These are phyloP conservation scores for Melanotaenia parkinsoni DNA, from an alignment of 2,797 vertebrate species.

Conservation along the genomic window DNA sequence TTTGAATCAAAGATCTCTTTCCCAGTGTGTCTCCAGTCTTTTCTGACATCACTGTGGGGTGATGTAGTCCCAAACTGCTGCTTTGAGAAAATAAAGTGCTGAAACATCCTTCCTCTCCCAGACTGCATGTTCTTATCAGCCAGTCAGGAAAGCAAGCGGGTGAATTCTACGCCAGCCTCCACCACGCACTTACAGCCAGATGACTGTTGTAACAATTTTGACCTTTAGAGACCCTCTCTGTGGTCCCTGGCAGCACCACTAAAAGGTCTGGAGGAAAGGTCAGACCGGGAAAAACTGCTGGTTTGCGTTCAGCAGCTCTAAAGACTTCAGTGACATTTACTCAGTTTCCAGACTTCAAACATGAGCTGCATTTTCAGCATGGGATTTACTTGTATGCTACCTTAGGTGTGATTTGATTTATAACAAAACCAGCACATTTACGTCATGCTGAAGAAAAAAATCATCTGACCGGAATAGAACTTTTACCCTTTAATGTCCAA, in stretches of 20 bases:
- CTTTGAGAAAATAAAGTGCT: slow-evolving; percentile 12
- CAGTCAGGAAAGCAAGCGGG: not conserved
- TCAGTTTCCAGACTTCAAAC: not conserved
- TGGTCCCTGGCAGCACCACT: not conserved
- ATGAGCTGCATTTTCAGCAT: too few relatives aligned
- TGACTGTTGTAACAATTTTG: not conserved
- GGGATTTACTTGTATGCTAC: not conserved
- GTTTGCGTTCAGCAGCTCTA: not conserved
- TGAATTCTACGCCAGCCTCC: not conserved
- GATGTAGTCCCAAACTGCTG: slow-evolving; percentile 1
- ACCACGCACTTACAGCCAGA: not conserved
- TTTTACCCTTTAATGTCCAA: too few relatives aligned
- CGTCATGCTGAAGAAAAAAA: too few relatives aligned
- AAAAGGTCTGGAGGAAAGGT: not conserved
- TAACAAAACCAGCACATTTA: not conserved
- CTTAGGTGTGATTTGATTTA: not conserved
- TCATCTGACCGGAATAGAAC: too few relatives aligned
- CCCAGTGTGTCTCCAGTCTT: not conserved
- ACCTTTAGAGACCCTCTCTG: not conserved
- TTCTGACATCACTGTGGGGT: not conserved
- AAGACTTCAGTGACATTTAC: not conserved
- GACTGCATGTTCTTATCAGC: not conserved
- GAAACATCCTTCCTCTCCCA: not conserved
- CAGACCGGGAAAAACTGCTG: not conserved
- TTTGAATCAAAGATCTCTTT: not conserved